A percentile compares a stretch with the other conserved stretches of the same genome.
Evolutionary conservation across 2,113 vertebrate species (phyloP).

Genomic region (Prionailurus bengalensis): DNA sequence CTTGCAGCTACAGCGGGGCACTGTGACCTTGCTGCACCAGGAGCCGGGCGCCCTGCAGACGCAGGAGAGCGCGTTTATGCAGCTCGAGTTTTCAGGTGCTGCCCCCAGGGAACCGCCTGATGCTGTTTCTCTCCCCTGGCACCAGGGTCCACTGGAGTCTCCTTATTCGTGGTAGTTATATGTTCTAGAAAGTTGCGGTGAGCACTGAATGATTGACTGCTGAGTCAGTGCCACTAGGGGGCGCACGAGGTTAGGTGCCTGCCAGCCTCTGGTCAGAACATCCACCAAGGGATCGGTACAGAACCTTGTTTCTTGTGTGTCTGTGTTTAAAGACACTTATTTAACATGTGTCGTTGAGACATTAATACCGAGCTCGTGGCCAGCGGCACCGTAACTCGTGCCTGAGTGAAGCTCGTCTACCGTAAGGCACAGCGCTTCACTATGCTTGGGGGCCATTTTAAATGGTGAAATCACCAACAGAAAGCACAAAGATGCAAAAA

Average conservation of each 20-base stretch:
- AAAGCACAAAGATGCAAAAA: not conserved
- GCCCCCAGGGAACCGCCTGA: not conserved
- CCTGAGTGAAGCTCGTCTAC: not conserved
- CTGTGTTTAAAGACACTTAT: not conserved
- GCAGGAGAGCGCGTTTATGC: constrained; percentile 94
- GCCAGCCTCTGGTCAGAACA: not conserved
- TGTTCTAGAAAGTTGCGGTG: accelerated
- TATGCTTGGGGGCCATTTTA: not conserved
- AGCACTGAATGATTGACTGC: not conserved
- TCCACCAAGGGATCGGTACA: accelerated
- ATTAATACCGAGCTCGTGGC: not conserved
- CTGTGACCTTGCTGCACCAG: constrained; percentile 92
- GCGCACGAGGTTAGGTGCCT: not conserved
- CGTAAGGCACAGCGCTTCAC: not conserved
- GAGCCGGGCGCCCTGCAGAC: constrained; percentile 80
- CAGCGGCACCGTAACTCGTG: accelerated
- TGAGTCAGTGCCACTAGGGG: not conserved
- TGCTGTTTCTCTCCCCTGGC: accelerated
- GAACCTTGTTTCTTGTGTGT: not conserved
- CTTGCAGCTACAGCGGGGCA: constrained; percentile 93
- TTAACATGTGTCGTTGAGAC: not conserved
- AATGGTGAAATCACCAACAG: not conserved
- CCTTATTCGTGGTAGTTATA: not conserved
- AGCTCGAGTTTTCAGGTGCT: constrained; percentile 97
- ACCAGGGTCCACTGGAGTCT: not conserved